Evolutionary conservation across 2,113 vertebrate species (phyloP).

Genomic region (Sialia sialis): DNA sequence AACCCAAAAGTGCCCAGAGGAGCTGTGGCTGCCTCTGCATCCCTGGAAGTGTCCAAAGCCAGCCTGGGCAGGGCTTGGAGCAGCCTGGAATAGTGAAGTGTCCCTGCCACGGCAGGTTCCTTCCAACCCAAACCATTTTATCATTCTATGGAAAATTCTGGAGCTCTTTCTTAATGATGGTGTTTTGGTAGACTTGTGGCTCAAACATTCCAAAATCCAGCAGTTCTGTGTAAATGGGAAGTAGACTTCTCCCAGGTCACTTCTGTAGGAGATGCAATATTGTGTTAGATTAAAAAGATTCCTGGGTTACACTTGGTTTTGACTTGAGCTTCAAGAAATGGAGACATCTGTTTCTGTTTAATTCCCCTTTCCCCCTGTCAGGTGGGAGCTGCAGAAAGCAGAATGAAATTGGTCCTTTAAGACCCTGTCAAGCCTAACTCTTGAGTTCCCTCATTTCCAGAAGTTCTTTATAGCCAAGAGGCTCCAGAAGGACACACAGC

Average conservation of each 20-base stretch:
- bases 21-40: background rate
- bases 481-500: background rate
- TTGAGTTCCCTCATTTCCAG: background rate
- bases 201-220: background rate
- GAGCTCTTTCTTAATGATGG: background rate
- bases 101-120: background rate
- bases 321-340: background rate
- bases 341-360: background rate
- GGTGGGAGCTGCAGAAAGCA: background rate
- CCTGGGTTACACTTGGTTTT: background rate
- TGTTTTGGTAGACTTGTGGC: background rate
- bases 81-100: background rate
- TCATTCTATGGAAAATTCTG: background rate
- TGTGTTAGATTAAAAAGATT: background rate
- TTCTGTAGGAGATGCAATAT: background rate
- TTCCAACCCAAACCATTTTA: background rate
- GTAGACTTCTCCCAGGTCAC: background rate
- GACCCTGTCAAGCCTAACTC: background rate
- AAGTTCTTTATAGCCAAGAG: background rate
- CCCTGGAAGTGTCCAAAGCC: background rate
- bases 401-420: background rate
- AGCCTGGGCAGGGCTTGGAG: background rate
- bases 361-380: background rate
- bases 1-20: background rate
- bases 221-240: rapidly evolving